Percentiles rank a stretch among this genome's conserved stretches.
These are phyloP conservation scores for Endomychus coccineus DNA, from an alignment of 2,888 invertebrate species.

Conservation along the genomic window DNA sequence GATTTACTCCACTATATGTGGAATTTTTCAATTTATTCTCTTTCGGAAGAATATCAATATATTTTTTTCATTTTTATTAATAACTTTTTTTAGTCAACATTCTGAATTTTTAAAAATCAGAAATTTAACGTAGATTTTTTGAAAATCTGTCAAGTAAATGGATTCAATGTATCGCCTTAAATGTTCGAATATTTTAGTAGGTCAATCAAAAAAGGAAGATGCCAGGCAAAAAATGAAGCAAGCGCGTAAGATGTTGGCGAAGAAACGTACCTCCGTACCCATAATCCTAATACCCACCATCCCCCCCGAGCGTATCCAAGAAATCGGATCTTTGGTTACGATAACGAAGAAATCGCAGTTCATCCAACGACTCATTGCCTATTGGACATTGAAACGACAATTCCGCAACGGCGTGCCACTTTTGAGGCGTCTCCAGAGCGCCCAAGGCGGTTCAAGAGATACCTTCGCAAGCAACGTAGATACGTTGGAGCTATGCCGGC, in stretches of 20 bases:
- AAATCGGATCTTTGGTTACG: constrained; percentile 73
- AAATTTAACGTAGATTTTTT: no score
- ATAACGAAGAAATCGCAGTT: constrained; percentile 72
- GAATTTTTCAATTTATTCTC: no score
- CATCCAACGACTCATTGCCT: constrained; percentile 83
- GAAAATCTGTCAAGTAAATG: no score
- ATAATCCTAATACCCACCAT: constrained; percentile 91
- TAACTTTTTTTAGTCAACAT: no score
- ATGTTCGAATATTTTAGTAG: no score
- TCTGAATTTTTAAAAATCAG: no score
- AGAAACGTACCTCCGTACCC: constrained; percentile 84
- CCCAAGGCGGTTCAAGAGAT: constrained; percentile 37
- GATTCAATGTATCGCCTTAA: no score
- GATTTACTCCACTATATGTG: no score
- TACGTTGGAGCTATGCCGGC: constrained; percentile 70
- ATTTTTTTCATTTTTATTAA: no score
- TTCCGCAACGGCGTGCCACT: constrained; percentile 93
- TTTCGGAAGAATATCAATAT: no score
- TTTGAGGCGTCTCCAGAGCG: constrained; percentile 71
- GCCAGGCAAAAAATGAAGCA: constrained; percentile 77
- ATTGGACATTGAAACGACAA: constrained; percentile 95
- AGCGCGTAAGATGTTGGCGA: constrained; percentile 77
- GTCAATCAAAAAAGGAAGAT: constrained; percentile 23
- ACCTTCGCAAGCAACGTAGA: constrained; percentile 44
- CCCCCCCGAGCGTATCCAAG: constrained; percentile 78